Conservation (phyloP, 2,797 vertebrate species). For the Falco concolor region DNA sequence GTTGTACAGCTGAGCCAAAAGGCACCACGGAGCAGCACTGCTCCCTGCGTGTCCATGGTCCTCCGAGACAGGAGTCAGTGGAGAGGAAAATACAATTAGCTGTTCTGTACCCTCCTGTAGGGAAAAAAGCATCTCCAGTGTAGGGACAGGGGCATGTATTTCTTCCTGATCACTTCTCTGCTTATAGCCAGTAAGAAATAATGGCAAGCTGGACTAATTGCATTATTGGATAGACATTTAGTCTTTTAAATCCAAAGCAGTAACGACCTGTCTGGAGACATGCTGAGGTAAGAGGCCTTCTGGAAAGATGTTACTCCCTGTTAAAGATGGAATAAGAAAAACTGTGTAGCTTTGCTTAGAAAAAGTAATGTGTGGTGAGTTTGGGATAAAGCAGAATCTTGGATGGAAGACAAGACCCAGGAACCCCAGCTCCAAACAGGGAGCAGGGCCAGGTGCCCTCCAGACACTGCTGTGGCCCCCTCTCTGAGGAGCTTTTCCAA, state of each 20-base stretch:
- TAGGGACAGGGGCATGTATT: accelerated
- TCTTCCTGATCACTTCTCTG: not conserved
- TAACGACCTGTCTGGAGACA: not conserved
- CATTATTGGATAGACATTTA: slow-evolving; percentile 51
- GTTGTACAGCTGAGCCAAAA: not conserved
- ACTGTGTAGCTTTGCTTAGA: not conserved
- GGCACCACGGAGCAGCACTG: accelerated
- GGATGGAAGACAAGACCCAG: accelerated
- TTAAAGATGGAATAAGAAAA: not conserved
- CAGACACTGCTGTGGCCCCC: not conserved
- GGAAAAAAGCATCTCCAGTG: not conserved
- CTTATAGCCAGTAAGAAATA: not conserved
- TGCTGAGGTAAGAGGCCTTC: slow-evolving; percentile 3
- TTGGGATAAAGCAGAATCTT: not conserved
- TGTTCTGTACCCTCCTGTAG: not conserved
- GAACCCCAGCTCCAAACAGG: not conserved
- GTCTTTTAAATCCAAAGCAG: slow-evolving; percentile 53
- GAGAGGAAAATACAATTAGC: not conserved
- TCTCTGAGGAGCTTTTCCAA: not conserved
- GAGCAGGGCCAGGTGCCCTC: not conserved
- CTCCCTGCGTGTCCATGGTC: accelerated
- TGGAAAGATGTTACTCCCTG: not conserved
- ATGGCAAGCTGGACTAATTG: slow-evolving; percentile 28
- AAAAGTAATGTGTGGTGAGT: not conserved
- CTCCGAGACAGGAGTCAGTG: accelerated